A percentile compares a stretch with the other conserved stretches of the same genome.
Evolutionary conservation across 2,888 invertebrate genomes (phyloP).

Genomic region (Ectropis crepuscularia): DNA sequence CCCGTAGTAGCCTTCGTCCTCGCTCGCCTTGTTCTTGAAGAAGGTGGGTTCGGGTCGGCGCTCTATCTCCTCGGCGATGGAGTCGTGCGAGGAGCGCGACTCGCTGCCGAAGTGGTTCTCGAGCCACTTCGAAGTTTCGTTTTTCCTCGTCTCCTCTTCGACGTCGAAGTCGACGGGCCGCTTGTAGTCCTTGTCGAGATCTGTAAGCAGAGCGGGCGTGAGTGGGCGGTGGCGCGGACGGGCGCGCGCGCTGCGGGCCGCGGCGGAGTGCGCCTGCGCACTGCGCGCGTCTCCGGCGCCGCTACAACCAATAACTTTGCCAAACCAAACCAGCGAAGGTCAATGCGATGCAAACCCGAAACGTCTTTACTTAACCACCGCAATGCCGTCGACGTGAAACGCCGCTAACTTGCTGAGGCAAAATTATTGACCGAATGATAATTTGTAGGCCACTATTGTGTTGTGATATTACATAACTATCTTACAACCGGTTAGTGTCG

Average conservation of each 20-base stretch:
- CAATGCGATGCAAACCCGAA: constrained; percentile 73
- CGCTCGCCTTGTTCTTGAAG: constrained; percentile 87
- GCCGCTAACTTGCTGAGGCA: constrained; percentile 45
- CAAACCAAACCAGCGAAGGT: constrained; percentile 80
- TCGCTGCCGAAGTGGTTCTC: constrained; percentile 96
- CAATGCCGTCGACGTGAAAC: constrained; percentile 47
- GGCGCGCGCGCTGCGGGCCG: constrained; percentile 64
- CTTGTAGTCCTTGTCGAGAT: constrained; percentile 89
- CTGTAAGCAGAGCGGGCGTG: constrained; percentile 83
- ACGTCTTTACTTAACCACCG: constrained; percentile 71
- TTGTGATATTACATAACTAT: constrained; percentile 55
- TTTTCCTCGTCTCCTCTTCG: constrained; percentile 95
- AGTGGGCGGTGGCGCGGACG: constrained; percentile 50
- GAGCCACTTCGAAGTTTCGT: constrained; percentile 95
- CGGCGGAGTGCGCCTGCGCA: constrained; percentile 64
- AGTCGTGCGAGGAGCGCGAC: constrained; percentile 90
- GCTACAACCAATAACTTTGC: constrained; percentile 79
- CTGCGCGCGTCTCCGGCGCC: constrained; percentile 67
- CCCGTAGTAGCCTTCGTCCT: constrained; percentile 79
- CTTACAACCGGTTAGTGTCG: constrained; percentile 18
- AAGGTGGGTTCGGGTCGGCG: constrained; percentile 88
- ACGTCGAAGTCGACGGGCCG: constrained; percentile 93
- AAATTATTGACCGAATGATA: constrained; percentile 70
- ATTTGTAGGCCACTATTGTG: constrained; percentile 72
- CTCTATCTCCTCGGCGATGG: constrained; percentile 87